phyloP scores from a whole-genome alignment of 37 sponge, comb jelly and placozoan genomes.

The Agelas oroides region DNA sequence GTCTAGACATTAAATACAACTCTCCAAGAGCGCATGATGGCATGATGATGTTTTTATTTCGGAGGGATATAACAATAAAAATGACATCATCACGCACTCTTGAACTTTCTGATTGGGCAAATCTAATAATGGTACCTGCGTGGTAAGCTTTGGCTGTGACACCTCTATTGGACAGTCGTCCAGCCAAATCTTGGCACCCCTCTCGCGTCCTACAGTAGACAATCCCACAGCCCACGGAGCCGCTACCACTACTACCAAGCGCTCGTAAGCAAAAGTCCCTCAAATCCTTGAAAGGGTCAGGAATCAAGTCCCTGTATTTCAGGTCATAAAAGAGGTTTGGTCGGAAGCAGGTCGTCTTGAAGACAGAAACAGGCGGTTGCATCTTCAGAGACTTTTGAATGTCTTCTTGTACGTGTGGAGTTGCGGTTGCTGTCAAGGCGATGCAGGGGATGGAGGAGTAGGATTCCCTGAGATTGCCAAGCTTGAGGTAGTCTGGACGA shows the following conservation, averaged over 20 bases:
- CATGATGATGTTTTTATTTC: no score
- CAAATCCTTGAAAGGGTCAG: slow-evolving; percentile 75
- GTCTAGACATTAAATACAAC: no score
- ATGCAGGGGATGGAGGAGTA: slow-evolving; percentile 82
- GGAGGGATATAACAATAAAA: no score
- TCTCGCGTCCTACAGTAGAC: slow-evolving; percentile 92
- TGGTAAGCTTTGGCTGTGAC: slow-evolving; percentile 88
- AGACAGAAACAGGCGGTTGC: slow-evolving; percentile 47
- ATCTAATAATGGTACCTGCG: slow-evolving; percentile 90
- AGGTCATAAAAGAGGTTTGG: slow-evolving; percentile 92
- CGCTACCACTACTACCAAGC: not conserved
- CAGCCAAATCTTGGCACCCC: slow-evolving; percentile 81
- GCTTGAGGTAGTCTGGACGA: slow-evolving; percentile 95
- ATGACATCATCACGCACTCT: no score
- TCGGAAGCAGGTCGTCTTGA: slow-evolving; percentile 75
- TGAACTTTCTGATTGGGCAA: no score
- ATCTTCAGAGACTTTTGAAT: slow-evolving; percentile 64
- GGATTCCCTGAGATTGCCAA: slow-evolving; percentile 76
- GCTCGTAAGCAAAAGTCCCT: slow-evolving; percentile 52
- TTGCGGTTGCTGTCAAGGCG: slow-evolving; percentile 98
- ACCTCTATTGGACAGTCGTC: slow-evolving; percentile 70
- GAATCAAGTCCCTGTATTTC: slow-evolving; percentile 73
- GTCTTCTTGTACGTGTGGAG: slow-evolving; percentile 80
- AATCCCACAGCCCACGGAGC: slow-evolving; percentile 83
- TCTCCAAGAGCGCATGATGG: no score